Base-by-base conservation (phyloP, 1,140 invertebrate species). In the Bombus confusus region DNA sequence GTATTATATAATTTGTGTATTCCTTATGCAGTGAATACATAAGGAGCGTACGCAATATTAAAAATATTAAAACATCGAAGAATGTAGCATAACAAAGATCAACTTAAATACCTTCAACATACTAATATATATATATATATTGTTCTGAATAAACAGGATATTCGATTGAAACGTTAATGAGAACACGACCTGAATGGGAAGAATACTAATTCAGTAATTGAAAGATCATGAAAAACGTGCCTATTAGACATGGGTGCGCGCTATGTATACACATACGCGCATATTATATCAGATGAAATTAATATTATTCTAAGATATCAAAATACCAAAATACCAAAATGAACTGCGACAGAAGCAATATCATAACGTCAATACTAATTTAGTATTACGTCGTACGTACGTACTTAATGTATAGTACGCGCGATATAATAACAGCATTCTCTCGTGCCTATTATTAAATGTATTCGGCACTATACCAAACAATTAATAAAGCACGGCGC, bases 51-150 rank as follows among this genome's bases (percentile, higher is more conserved):
- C 41, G n/a, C 68, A 79, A 31, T 22, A 80, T 72, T 5, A 28
- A 37, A 73, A 37, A 59, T 80, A 85, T 85, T 72, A 73, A 85
- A 85, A 85, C 83, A 85, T 80, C 83, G 83, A 72, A 39, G 37
- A 15, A 59, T 71, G 47, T 41, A 71, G 25, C 12, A 68, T 77
- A 57, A 28, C 39, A 68, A 68, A 41, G 3, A 52, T 71, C 57
- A 72, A 80, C 68, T 80, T 62, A 80, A 85, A 59, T 52, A 62
- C 22, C 22, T 80, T 77, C 59, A 72, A 80, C 39, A 71, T 78
- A 47, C 41, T 84, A 39, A 72, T 80, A 80, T 85, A 80, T 68
- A 85, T 31, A 72, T 80, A 80, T 85, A 80, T 68, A 85, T 31
- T 22, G 31, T 72, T 62, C 39, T 72, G 76, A 37, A 43, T 72